Conservation (phyloP, 2,888 invertebrate species). For the Drepanosiphum platanoidis region DNA sequence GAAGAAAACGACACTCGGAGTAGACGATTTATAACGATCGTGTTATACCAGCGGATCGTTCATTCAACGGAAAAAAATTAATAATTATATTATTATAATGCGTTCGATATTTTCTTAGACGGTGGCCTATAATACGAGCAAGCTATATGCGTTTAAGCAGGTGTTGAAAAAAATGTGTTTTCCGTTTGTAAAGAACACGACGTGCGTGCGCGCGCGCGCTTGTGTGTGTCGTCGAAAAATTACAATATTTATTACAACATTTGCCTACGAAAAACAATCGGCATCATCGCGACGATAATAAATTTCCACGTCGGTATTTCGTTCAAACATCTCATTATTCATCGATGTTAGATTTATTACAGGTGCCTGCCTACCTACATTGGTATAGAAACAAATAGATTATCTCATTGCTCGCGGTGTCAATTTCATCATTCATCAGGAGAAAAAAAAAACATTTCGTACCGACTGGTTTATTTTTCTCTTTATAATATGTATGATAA, state of each 20-base stretch:
- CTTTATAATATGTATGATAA: neutral
- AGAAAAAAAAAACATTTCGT: neutral
- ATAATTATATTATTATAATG: neutral
- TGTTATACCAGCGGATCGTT: no score
- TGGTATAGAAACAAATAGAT: conserved; percentile 36
- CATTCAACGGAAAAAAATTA: neutral
- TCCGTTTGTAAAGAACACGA: conserved; percentile 44
- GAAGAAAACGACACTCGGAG: no score
- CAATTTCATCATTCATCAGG: neutral
- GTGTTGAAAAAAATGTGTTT: conserved; percentile 59
- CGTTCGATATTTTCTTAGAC: conserved; percentile 35
- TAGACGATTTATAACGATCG: no score
- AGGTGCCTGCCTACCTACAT: no score
- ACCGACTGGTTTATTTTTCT: conserved; percentile 40
- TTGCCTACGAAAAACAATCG: conserved; percentile 11
- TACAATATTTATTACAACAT: neutral
- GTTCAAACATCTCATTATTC: conserved; percentile 27
- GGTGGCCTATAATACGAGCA: conserved; percentile 6
- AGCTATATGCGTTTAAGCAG: conserved; percentile 26
- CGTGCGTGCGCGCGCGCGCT: no score
- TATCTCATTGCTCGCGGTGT: no score
- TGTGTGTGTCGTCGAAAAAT: neutral
- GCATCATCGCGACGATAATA: neutral
- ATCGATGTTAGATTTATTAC: conserved; percentile 21
- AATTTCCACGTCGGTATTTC: neutral